A percentile compares a stretch with the other conserved stretches of the same genome.
Evolutionary conservation across 1,140 invertebrate genomes (phyloP).

Genomic region (Phymorhynchus buccinoides): DNA sequence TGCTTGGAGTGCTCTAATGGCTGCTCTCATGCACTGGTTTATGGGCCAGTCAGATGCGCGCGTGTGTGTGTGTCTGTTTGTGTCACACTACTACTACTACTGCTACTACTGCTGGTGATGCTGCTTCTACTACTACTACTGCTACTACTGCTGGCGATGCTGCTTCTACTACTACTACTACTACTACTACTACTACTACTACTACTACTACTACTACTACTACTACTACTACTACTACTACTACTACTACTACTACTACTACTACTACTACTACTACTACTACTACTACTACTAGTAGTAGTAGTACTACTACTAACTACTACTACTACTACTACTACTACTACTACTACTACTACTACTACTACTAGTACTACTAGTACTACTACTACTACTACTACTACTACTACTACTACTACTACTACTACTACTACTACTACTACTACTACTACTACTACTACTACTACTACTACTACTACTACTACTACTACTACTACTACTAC

Average conservation of each 20-base stretch:
- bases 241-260: background rate
- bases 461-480: slow-evolving; percentile 16
- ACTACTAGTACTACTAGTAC: background rate
- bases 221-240: background rate
- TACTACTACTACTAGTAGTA: background rate
- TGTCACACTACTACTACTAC: too few species aligned
- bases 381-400: background rate
- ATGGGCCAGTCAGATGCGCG: too few species aligned
- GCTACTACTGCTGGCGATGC: background rate
- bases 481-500: too few species aligned
- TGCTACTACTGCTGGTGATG: too few species aligned
- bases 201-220: background rate
- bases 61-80: too few species aligned
- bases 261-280: background rate
- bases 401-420: background rate
- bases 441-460: slow-evolving; percentile 17
- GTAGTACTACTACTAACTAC: too few species aligned
- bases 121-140: too few species aligned
- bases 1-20: too few species aligned
- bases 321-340: background rate
- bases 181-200: background rate
- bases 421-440: background rate
- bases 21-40: too few species aligned
- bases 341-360: background rate
- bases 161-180: too few species aligned